These are phyloP conservation scores for Hipposideros larvatus DNA, from an alignment of 2,797 vertebrate genomes.

Conservation along the genomic window DNA sequence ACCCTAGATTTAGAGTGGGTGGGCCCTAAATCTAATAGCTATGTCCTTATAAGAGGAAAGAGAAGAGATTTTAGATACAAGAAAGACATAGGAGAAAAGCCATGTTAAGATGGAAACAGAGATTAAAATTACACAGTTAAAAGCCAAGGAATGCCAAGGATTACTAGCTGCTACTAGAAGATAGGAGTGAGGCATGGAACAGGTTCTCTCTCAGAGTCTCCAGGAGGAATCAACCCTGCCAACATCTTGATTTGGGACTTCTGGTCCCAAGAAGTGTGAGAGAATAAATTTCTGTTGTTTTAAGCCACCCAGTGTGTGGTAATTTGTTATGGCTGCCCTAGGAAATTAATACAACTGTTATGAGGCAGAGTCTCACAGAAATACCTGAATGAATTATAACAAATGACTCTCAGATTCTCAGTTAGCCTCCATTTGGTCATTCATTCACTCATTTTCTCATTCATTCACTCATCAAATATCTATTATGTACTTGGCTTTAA, in stretches of 20 bases:
- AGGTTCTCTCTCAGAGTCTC: neutral
- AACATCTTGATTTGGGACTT: neutral
- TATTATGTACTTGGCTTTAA: constrained; percentile 1
- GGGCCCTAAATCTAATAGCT: neutral
- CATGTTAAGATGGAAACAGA: neutral
- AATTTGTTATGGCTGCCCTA: neutral
- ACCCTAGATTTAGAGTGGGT: neutral
- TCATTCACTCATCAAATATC: neutral
- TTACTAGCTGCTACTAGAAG: neutral
- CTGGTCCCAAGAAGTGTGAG: neutral
- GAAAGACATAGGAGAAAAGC: neutral
- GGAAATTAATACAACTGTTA: neutral
- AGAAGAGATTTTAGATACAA: neutral
- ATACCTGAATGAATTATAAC: neutral
- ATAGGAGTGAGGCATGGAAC: neutral
- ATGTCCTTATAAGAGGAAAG: neutral
- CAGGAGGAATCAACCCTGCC: neutral
- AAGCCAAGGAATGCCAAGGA: neutral
- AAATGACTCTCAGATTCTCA: constrained; percentile 13
- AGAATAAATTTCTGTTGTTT: constrained; percentile 1
- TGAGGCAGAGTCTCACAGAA: neutral
- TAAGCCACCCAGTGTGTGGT: neutral
- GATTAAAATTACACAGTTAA: neutral
- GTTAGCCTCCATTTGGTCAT: neutral
- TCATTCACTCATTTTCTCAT: constrained; percentile 34